Evolutionary conservation across 2,797 vertebrate genomes (phyloP).

Genomic region (Falco columbarius): DNA sequence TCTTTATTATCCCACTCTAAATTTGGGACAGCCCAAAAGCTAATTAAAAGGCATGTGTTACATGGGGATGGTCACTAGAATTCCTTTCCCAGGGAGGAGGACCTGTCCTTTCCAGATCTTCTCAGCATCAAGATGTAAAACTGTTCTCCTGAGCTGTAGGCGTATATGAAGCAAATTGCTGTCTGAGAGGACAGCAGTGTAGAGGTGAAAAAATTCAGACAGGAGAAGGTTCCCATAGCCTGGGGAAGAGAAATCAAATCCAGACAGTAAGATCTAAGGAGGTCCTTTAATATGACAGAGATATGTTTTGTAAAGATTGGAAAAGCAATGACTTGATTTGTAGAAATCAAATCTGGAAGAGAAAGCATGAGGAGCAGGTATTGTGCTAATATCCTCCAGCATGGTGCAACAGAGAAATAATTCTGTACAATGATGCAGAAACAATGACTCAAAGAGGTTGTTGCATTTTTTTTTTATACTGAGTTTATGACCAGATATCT

Average conservation of each 20-base stretch:
- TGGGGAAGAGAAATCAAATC: neutral
- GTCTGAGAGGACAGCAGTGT: neutral
- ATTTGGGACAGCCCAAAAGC: neutral
- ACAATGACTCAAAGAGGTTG: neutral
- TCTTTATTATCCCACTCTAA: neutral
- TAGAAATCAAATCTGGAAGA: neutral
- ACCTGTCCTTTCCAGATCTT: neutral
- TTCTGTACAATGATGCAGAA: neutral
- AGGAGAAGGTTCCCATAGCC: neutral
- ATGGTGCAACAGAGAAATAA: neutral
- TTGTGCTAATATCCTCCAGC: neutral
- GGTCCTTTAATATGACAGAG: neutral
- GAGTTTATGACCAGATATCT: neutral
- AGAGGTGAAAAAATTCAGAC: neutral
- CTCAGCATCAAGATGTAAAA: neutral
- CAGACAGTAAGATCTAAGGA: neutral
- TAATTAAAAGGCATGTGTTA: rapidly evolving
- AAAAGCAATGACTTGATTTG: neutral
- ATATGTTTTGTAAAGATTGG: neutral
- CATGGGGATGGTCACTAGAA: neutral
- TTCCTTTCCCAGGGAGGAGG: neutral
- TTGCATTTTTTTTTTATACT: neutral
- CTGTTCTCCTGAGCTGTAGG: neutral
- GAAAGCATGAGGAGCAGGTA: neutral
- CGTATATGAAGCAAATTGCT: neutral